Evolutionary conservation across 2,888 invertebrate species (phyloP), one percentile per base, ranked within the genome.

Genomic region (Mystacides longicornis): DNA sequence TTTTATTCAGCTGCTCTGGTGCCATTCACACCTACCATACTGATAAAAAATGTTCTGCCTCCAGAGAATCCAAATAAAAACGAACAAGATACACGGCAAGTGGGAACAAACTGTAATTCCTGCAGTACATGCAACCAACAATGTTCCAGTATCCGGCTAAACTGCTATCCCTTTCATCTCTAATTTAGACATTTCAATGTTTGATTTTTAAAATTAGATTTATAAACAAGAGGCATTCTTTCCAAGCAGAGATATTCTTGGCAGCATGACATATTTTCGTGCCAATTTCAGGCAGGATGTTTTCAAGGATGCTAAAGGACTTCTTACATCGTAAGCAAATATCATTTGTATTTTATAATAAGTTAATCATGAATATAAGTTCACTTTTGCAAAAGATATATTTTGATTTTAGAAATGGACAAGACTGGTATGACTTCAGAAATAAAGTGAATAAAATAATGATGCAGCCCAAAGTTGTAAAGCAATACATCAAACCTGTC

Each of bases 381-480:
- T 21, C 3, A 46, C 20, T 7, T 46, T n/a, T 16, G 20, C 3
- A 14, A 43, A 43, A 14, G 4, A 11, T 43, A n/a, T 43, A 11
- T 59, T 56, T 31, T 37, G 49, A 55, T 69, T 68, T 2, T 67
- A 90, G 89, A 3, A 86, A 89, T 64, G 89, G 87, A 0, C 83
- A 87, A 62, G 79, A 80, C 50, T 91, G 90, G 91, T 84, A 85
- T 68, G 73, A 80, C 58, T 83, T 90, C 61, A 77, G 90, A 47
- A 81, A 82, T 5, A 84, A 83, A 61, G 87, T 88, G 0, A 89
- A 89, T 65, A 85, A 86, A 61, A 81, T 86, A 14, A 80, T 90
- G 80, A 71, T 91, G 64, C 83, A 87, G 65, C 85, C 89, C 0
- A 80, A 82, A 63, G 83, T 82, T 1, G 85, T 88, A 1, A 81